Base-by-base conservation (phyloP, 2,797 vertebrate species). In the Microchirus variegatus region DNA sequence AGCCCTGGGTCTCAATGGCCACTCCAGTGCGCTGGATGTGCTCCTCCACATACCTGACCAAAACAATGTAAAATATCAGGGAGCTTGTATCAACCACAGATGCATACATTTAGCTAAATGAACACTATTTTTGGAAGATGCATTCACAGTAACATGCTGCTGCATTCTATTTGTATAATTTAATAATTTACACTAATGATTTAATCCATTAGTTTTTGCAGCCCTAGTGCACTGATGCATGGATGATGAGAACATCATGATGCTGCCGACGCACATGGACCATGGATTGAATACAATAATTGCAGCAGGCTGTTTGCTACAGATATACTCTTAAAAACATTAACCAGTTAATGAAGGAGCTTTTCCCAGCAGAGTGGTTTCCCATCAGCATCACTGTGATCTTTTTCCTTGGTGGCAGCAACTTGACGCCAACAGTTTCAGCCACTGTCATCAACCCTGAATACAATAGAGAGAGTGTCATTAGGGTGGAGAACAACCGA, bases 311-410 rank as follows among this genome's bases (percentile, higher is more conserved):
- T 10, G 16, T 53, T 35, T 48, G 44, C 18, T 13, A 22, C 3
- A 3, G 16, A 37, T 7, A 52, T 14, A 55, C 31, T 31, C 31
- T 31, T 31, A 31, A 31, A 31, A 31, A 22, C 7, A 40, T 38
- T 86, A 83, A 95, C 95, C 95, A 95, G 78, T 95, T 96, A 59
- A 96, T 94, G 70, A 95, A 96, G 66, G 94, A 94, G 86, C 95
- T 96, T 80, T 96, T 96, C 47, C 95, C 94, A 51, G 95, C 95
- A 0, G 94, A 95, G 81, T 95, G 95, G 80, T 95, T 95, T 0
- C 95, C 95, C 90, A 96, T 95, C 71, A 96, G 75, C 93, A 95
- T 91, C 40, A 95, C 93, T 0, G 92, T 95, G 78, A 96, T 95
- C 83, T 95, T 96, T 65, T 95, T 95, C 44, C 94, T 88, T 42